Evolutionary conservation across 2,888 invertebrate species (phyloP).

Genomic region (Drosophila birchii): DNA sequence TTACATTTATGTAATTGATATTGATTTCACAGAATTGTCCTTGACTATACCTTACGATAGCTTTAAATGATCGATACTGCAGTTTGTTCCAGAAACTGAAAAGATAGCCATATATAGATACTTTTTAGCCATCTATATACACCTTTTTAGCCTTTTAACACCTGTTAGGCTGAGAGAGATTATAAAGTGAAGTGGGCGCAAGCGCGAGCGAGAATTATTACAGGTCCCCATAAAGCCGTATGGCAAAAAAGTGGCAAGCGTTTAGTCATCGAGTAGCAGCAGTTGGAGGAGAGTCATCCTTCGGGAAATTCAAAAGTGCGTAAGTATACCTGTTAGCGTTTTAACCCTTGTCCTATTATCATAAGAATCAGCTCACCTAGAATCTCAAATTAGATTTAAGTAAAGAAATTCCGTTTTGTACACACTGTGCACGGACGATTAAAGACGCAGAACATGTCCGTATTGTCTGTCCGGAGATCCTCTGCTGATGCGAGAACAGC

Average conservation of each 20-base stretch:
- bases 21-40: not conserved
- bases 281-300: constrained; percentile 4
- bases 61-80: not conserved
- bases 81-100: no score
- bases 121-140: not conserved
- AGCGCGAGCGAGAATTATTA: constrained; percentile 6
- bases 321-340: constrained; percentile 5
- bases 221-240: not conserved
- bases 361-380: not conserved
- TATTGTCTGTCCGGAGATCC: constrained; percentile 1
- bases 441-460: not conserved
- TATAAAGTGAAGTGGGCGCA: constrained; percentile 3
- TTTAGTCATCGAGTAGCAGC: constrained; percentile 7
- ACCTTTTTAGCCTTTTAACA: constrained; percentile 13
- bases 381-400: not conserved
- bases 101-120: not conserved
- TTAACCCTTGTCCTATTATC: not conserved
- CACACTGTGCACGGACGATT: not conserved
- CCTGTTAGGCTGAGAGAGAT: constrained; percentile 9
- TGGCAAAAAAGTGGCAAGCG: constrained; percentile 1
- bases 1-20: no score
- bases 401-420: not conserved
- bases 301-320: not conserved
- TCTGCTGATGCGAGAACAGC: not conserved
- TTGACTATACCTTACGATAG: not conserved